Percentiles rank a stretch among this genome's conserved stretches.
phyloP scores from a whole-genome alignment of 2,888 invertebrate species.

The Branchellion lobata region DNA sequence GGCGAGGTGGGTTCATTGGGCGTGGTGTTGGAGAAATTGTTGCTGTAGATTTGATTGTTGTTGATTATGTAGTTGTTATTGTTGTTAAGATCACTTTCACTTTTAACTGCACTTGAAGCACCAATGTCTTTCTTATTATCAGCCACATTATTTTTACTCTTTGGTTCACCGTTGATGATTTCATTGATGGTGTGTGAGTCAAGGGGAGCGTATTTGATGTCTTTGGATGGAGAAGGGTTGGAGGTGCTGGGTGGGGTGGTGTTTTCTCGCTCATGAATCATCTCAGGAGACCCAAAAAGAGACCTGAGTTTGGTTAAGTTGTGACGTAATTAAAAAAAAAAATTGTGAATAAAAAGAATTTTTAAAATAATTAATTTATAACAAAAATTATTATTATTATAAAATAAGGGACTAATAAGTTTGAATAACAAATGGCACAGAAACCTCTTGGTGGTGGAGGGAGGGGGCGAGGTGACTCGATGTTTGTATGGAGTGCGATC shows the following conservation, averaged over 20 bases:
- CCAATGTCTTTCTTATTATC: neutral
- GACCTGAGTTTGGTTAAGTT: conserved; percentile 45
- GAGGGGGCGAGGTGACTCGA: conserved; percentile 23
- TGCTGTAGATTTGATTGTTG: neutral
- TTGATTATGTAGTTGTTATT: neutral
- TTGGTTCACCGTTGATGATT: conserved; percentile 8
- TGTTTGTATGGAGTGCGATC: conserved; percentile 40
- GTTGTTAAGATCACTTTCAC: conserved; percentile 5
- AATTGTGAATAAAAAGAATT: neutral
- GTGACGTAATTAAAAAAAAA: neutral
- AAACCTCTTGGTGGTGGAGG: conserved; percentile 6
- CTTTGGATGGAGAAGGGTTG: neutral
- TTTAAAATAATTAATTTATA: neutral
- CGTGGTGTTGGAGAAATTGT: neutral
- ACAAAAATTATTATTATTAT: too few species aligned
- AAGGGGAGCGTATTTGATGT: neutral
- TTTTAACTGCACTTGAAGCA: neutral
- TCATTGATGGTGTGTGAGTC: neutral
- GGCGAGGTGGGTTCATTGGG: neutral
- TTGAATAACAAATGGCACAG: too few species aligned
- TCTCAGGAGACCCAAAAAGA: conserved; percentile 42
- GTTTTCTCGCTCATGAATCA: conserved; percentile 8
- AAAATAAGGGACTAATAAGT: too few species aligned
- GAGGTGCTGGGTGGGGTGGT: neutral
- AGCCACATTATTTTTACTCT: neutral